phyloP scores from a whole-genome alignment of 2,888 invertebrate genomes.

The Tigriopus californicus region DNA sequence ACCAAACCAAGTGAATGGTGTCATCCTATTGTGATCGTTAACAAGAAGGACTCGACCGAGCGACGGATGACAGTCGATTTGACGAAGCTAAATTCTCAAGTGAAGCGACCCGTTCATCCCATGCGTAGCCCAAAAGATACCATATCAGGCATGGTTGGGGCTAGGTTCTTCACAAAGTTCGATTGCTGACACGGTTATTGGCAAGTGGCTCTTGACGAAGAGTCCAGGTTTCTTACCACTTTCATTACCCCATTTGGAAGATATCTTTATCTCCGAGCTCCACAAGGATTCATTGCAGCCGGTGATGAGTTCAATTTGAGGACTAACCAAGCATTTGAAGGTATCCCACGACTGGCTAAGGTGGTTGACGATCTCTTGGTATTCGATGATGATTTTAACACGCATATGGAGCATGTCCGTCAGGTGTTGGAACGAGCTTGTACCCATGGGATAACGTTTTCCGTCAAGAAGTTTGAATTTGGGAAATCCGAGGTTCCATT shows the following conservation, averaged over 20 bases:
- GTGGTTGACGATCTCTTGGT: slow-evolving; percentile 10
- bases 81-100: too few species aligned
- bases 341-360: slow-evolving; percentile 5
- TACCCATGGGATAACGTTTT: slow-evolving; percentile 4
- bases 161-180: too few species aligned
- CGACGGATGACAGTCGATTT: too few species aligned
- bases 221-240: too few species aligned
- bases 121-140: too few species aligned
- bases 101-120: too few species aligned
- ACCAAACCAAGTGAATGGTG: too few species aligned
- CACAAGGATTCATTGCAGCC: slow-evolving; percentile 13
- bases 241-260: background rate
- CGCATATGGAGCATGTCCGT: background rate
- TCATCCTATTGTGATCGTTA: too few species aligned
- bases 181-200: too few species aligned
- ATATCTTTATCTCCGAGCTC: background rate
- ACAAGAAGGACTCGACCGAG: too few species aligned
- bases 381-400: background rate
- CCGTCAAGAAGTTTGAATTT: background rate
- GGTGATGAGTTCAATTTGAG: slow-evolving; percentile 6
- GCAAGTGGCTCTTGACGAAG: too few species aligned
- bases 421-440: background rate
- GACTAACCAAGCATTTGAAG: slow-evolving; percentile 8
- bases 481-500: background rate
- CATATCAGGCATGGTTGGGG: too few species aligned